Evolutionary conservation across 2,797 vertebrate genomes (phyloP).

Genomic region (Neostethus bicornis): DNA sequence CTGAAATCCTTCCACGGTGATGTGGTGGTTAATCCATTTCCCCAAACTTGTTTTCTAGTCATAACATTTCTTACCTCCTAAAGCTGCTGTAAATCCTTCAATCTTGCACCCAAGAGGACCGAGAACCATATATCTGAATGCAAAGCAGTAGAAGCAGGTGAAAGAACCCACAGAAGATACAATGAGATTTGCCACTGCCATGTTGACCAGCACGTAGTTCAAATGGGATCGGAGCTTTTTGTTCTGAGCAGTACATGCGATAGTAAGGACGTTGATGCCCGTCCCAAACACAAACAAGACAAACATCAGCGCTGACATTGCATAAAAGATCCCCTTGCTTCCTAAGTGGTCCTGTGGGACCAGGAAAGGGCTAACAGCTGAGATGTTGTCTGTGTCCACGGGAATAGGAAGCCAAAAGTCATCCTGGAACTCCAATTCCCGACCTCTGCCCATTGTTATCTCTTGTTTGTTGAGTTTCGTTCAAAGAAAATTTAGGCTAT

Average conservation of each 20-base stretch:
- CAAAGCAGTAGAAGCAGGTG: slow-evolving; percentile 77
- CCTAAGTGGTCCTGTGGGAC: slow-evolving; percentile 84
- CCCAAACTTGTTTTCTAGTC: not conserved
- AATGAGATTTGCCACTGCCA: slow-evolving; percentile 80
- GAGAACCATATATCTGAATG: slow-evolving; percentile 73
- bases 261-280: slow-evolving; percentile 76
- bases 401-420: slow-evolving; percentile 81
- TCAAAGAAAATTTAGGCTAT: not conserved
- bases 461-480: not conserved
- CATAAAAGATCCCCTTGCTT: slow-evolving; percentile 63
- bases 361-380: slow-evolving; percentile 78
- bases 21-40: not conserved
- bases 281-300: slow-evolving; percentile 68
- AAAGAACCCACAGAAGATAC: slow-evolving; percentile 77
- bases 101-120: slow-evolving; percentile 78
- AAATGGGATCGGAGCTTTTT: slow-evolving; percentile 84
- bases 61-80: slow-evolving; percentile 70
- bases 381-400: slow-evolving; percentile 78
- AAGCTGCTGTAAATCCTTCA: slow-evolving; percentile 77
- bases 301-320: slow-evolving; percentile 79
- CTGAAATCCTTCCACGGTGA: no score
- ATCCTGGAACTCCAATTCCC: slow-evolving; percentile 64
- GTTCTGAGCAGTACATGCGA: slow-evolving; percentile 76
- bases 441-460: slow-evolving; percentile 59
- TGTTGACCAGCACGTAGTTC: slow-evolving; percentile 86